Evolutionary conservation across 1,140 invertebrate genomes (phyloP).

Genomic region (Brachionus paranguensis): DNA sequence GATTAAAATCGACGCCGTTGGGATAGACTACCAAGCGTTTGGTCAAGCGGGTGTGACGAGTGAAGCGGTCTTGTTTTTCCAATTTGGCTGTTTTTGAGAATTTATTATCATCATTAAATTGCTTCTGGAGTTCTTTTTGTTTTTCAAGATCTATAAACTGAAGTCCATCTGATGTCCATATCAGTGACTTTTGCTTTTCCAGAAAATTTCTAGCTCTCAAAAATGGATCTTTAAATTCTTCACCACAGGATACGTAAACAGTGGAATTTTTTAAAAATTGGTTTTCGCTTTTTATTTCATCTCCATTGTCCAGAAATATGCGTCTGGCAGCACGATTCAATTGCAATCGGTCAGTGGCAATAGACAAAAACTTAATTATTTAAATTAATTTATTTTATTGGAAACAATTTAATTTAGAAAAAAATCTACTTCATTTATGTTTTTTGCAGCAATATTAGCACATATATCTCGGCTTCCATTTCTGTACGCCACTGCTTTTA

Average conservation of each 20-base stretch:
- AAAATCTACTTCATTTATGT: constrained; percentile 18
- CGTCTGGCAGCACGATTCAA: constrained; percentile 15
- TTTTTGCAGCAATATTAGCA: not conserved
- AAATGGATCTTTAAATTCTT: constrained; percentile 52
- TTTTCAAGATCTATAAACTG: constrained; percentile 7
- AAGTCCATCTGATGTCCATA: constrained; percentile 21
- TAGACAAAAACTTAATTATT: not conserved
- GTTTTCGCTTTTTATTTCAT: constrained; percentile 32
- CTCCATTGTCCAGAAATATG: constrained; percentile 19
- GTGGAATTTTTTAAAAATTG: constrained; percentile 49
- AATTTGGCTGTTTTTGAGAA: not conserved
- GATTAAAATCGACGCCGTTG: not conserved
- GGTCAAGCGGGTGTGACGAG: not conserved
- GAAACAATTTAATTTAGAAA: not conserved
- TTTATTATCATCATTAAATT: not conserved
- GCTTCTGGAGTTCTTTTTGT: not conserved
- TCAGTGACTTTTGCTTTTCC: constrained; percentile 21
- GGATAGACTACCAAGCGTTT: constrained; percentile 14
- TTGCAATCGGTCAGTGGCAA: constrained; percentile 22
- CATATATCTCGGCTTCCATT: constrained; percentile 23
- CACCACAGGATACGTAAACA: constrained; percentile 54
- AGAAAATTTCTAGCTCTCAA: constrained; percentile 40
- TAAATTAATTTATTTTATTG: not conserved
- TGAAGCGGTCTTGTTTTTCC: not conserved
- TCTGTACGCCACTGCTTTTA: constrained; percentile 21